Evolutionary conservation across 2,113 vertebrate genomes (phyloP), one percentile per base, ranked within the genome.

Genomic region (Odontophorus gujanensis): DNA sequence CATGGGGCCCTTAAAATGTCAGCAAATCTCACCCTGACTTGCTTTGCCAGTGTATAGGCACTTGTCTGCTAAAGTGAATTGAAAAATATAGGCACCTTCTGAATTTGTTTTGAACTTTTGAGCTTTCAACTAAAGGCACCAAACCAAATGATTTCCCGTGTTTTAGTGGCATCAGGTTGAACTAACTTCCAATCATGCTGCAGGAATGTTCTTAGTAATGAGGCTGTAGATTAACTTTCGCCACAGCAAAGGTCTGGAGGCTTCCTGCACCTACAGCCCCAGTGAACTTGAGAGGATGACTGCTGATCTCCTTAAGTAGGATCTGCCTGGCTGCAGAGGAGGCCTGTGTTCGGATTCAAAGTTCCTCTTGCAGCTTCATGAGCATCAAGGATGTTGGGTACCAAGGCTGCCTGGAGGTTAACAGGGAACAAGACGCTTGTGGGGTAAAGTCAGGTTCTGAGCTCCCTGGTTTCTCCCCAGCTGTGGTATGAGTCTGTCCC

Each of bases 91-190:
- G 12, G 47, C 94, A 53, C 65, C 43, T 68, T 85, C 61, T 67
- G 71, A 67, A 40, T 78, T 82, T 83, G 88, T 84, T 72, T 53
- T 32, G 57, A 42, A 67, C 32, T 50, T 24, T 24, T 25, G 4
- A 81, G 87, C 73, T 88, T 73, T 87, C 69, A 62, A 32, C 43
- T 82, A 65, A 92, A 92, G 76, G 81, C 74, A 68, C 61, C 63
- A 65, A 91, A 93, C 14, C 55, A 82, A 86, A 81, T 90, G n/a
- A 68, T 92, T 95, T 92, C 73, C 87, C 93, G 89, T 92, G 68
- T 87, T 91, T 88, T 84, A 85, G 69, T 93, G 85, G 77, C 28
- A 28, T 81, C 92, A 89, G 69, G 34, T 86, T 92, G 73, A 71
- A 89, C 47, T 88, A 92, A 80, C 68, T 95, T 81, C 21, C 0